Percentiles rank a stretch among this genome's conserved stretches.
Conservation (phyloP, 2,888 invertebrate genomes). For the Halictus ligatus region DNA sequence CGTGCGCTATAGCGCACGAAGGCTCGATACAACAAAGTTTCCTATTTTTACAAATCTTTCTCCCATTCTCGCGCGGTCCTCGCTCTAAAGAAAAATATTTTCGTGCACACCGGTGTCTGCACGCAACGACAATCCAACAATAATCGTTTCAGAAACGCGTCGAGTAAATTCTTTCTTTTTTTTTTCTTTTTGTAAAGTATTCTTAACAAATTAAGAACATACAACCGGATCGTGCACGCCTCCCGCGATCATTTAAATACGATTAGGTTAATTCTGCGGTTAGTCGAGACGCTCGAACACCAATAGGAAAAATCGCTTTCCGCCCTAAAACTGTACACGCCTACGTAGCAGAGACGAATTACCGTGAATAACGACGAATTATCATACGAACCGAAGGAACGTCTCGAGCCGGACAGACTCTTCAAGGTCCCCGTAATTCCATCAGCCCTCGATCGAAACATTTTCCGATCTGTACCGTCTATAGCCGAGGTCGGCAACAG, state of each 20-base stretch:
- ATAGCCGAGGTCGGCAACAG: neutral
- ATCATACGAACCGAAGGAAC: conserved; percentile 35
- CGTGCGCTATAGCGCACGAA: neutral
- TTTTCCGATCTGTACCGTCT: neutral
- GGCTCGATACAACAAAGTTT: conserved; percentile 32
- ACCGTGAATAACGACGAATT: conserved; percentile 35
- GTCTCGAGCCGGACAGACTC: conserved; percentile 36
- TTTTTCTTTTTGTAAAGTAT: neutral
- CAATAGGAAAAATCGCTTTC: conserved; percentile 29
- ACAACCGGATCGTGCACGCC: neutral
- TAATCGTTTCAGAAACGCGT: conserved; percentile 15
- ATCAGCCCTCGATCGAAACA: neutral
- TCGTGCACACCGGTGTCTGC: neutral
- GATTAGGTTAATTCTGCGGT: neutral
- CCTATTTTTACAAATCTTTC: conserved; percentile 39
- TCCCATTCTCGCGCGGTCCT: conserved; percentile 17
- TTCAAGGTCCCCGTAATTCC: neutral
- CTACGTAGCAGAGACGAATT: conserved; percentile 30
- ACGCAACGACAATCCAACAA: conserved; percentile 4
- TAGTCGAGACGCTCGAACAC: neutral
- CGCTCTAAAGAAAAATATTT: neutral
- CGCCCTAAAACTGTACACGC: conserved; percentile 28
- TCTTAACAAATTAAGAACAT: conserved; percentile 16
- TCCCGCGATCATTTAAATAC: neutral
- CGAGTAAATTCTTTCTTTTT: neutral